Base-by-base conservation (phyloP, 2,888 invertebrate species). In the Cryptophagus acutangulus region DNA sequence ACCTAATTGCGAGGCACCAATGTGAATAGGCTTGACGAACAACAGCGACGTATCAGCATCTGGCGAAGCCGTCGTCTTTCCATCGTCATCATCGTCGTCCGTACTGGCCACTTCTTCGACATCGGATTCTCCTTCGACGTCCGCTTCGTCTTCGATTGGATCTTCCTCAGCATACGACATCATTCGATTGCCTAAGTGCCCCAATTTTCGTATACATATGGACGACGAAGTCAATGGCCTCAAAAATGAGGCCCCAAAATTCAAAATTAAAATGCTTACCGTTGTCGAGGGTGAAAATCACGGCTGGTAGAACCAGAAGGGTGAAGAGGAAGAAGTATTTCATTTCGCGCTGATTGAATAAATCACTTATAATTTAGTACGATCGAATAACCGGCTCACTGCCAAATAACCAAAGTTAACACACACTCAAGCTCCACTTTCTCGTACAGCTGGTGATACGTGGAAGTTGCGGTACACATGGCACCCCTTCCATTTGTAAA, bases 31-130 rank as follows among this genome's bases (percentile, higher is more conserved):
- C 66, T 84, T 86, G 1, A 82, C 87, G 69, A 99, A 99, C 43
- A 95, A 73, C 61, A 97, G 80, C 10, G 82, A 85, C 0, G 95
- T 90, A 58, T 94, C 92, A 2, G 91, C 90, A 73, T 95, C 87
- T 31, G 89, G 87, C 0, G 95, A 94, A 2, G 90, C 82, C 48
- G 78, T 81, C 2, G 77, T 76, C 46, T 78, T 77, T 54, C 77
- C 77, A 49, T 81, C 81, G 17, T 82, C 83, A 34, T 78, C 80
- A 46, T 78, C 78, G 29, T 75, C 77, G 56, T 77, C 75, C 8
- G 77, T 76, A 57, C 71, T 75, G 61, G 75, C 77, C 38, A 61
- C 65, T 40, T 68, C 66, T 45, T 81, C 82, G 43, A 80, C 79
- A 54, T 82, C 81, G 9, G 78, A 79, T 54, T 79, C 82, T 64